Conservation (phyloP, 2,797 vertebrate genomes). For the Pteropus rufus region DNA sequence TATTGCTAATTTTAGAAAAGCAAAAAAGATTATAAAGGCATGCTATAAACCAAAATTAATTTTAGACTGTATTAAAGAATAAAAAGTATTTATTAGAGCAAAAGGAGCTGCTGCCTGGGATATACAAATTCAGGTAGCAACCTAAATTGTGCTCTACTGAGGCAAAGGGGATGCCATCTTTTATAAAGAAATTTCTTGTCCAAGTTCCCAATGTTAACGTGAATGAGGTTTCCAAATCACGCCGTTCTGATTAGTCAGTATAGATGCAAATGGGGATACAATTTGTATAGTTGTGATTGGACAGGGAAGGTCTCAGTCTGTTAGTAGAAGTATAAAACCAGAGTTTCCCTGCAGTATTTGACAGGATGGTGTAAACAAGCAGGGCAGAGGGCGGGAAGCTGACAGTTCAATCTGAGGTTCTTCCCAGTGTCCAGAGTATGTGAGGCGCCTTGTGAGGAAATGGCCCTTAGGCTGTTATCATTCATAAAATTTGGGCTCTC, state of each 20-base stretch:
- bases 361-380: background rate
- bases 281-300: background rate
- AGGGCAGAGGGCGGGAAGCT: background rate
- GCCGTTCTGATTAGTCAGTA: background rate
- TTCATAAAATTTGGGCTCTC: too few species aligned
- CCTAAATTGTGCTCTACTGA: background rate
- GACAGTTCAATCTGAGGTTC: background rate
- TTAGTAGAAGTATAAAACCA: too few species aligned
- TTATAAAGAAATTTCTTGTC: too few species aligned
- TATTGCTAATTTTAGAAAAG: background rate
- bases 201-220: background rate
- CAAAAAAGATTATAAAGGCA: background rate
- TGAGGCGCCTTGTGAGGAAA: background rate
- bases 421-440: background rate
- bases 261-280: background rate
- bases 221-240: background rate
- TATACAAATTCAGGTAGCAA: background rate
- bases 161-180: background rate
- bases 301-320: background rate
- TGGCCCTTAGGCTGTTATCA: too few species aligned
- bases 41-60: background rate
- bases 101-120: too few species aligned
- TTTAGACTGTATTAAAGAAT: background rate
- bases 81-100: too few species aligned
- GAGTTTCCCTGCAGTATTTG: too few species aligned